These are phyloP conservation scores for Lasioglossum marginatum DNA, from an alignment of 2,888 invertebrate species.

Conservation along the genomic window DNA sequence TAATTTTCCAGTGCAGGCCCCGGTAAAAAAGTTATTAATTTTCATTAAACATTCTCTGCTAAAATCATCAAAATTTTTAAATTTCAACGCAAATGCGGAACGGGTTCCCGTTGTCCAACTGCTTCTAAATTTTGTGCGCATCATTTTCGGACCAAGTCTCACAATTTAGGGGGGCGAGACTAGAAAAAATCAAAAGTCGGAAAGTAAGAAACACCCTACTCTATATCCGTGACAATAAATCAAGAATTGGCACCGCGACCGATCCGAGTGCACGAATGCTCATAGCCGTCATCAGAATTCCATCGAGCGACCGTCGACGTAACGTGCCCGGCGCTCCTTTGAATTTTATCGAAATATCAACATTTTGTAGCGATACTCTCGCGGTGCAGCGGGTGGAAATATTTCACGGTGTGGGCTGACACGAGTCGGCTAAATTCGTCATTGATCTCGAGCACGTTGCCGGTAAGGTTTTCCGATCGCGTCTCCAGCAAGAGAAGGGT, in stretches of 20 bases:
- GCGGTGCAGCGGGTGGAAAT: slow-evolving; percentile 22
- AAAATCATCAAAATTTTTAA: too few species aligned
- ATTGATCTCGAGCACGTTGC: slow-evolving; percentile 56
- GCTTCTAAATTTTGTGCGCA: too few species aligned
- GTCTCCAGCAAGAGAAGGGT: slow-evolving; percentile 29
- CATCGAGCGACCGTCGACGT: background rate
- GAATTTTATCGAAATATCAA: slow-evolving; percentile 33
- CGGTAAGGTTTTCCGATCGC: slow-evolving; percentile 59
- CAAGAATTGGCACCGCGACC: background rate
- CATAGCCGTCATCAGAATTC: slow-evolving; percentile 36
- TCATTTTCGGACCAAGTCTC: too few species aligned
- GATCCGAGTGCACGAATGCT: background rate
- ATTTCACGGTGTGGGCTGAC: slow-evolving; percentile 40
- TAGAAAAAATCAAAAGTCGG: background rate
- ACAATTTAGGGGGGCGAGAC: background rate
- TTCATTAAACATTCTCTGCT: too few species aligned
- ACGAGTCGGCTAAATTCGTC: slow-evolving; percentile 57
- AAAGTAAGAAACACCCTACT: background rate
- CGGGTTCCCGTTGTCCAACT: too few species aligned
- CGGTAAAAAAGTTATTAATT: too few species aligned
- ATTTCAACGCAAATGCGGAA: too few species aligned
- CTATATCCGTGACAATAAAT: background rate
- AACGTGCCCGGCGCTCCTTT: slow-evolving; percentile 21
- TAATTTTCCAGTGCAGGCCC: too few species aligned
- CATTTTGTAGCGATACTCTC: slow-evolving; percentile 34